Evolutionary conservation across 2,888 invertebrate genomes (phyloP), one percentile per base, ranked within the genome.

Genomic region (Tetropium fuscum): DNA sequence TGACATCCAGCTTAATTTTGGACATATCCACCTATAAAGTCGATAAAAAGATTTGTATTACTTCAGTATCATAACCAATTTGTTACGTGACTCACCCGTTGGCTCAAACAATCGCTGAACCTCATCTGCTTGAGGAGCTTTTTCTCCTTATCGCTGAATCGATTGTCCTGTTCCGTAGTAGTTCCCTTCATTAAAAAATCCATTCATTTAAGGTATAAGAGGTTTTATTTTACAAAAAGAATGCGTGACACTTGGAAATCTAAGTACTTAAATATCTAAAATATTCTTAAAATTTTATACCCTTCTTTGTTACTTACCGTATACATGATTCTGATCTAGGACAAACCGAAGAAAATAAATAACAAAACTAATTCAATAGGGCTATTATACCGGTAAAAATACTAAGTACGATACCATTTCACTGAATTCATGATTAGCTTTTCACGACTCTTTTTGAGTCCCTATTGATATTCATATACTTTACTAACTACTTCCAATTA

Each of bases 131-230:
- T 98, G 84, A 99, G 89, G 44, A 99, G 86, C 81, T 99, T 99
- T 84, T 99, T 98, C 84, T 98, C 98, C 84, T 99, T 99, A 83
- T 99, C 98, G 80, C 97, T 94, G 85, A 99, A 99, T 78, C 99
- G 91, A 78, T 96, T 98, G 83, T 99, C 99, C 84, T 99, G 99
- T 83, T 98, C 98, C 60, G 98, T 94, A 77, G 93, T 97, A 22
- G 98, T 99, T 67, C 99, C 99, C 98, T 98, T 60, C 30, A 63
- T 63, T 56, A 62, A 66, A 66, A 60, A 61, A 62, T 66, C 66
- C 64, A 64, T 66, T 66, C 66, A 66, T 66, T 66, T 66, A 66
- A 53, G 63, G 66, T 45, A 63, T 45, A 63, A 53, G 18, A 49
- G 34, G 57, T 19, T 32, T 41, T 51, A 57, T 30, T 43, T 43